Conservation (phyloP, 2,113 vertebrate genomes). For the Cathartes aura region DNA sequence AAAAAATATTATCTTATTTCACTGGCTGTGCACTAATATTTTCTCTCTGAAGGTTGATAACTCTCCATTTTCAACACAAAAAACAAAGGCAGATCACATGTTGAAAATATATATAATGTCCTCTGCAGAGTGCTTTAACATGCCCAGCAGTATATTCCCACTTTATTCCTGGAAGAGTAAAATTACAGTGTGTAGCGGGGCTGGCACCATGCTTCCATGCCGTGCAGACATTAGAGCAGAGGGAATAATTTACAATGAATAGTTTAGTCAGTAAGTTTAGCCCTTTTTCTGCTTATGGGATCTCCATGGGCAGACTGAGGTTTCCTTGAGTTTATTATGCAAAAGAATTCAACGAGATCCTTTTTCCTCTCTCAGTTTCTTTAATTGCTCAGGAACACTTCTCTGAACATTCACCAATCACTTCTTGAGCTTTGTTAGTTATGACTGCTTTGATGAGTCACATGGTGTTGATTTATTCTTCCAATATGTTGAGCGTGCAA, state of each 20-base stretch:
- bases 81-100: slow-evolving; percentile 32
- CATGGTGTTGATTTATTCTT: slow-evolving; percentile 61
- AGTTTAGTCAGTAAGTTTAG: slow-evolving; percentile 60
- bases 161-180: slow-evolving; percentile 60
- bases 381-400: slow-evolving; percentile 51
- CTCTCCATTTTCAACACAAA: slow-evolving; percentile 23
- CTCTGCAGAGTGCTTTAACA: slow-evolving; percentile 47
- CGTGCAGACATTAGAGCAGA: slow-evolving; percentile 50
- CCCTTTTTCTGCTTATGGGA: slow-evolving; percentile 39
- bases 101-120: slow-evolving; percentile 50
- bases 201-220: slow-evolving; percentile 53
- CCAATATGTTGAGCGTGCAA: neutral
- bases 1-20: neutral
- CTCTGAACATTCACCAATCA: slow-evolving; percentile 15
- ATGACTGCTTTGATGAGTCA: slow-evolving; percentile 46
- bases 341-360: slow-evolving; percentile 42
- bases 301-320: slow-evolving; percentile 46
- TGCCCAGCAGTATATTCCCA: slow-evolving; percentile 48
- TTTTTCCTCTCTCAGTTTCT: slow-evolving; percentile 41
- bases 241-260: slow-evolving; percentile 63
- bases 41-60: slow-evolving; percentile 14
- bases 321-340: slow-evolving; percentile 56
- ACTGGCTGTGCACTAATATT: slow-evolving; percentile 2
- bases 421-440: slow-evolving; percentile 37
- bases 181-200: slow-evolving; percentile 45